Conservation (phyloP, 2,888 invertebrate genomes). For the Eupeodes latifasciatus region DNA sequence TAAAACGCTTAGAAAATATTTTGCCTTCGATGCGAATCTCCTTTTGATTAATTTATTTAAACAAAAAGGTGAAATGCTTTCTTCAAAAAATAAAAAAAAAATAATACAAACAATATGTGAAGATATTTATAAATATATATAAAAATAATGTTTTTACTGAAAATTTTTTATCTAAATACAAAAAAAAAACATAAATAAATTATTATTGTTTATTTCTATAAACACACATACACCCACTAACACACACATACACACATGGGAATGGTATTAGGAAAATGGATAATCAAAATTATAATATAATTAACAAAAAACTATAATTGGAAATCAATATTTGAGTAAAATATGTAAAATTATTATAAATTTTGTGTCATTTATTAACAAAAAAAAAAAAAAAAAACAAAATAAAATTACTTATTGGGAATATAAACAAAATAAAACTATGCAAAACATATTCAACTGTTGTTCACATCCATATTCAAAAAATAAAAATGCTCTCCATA, state of each 20-base stretch:
- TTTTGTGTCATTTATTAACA: constrained; percentile 31
- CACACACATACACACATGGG: constrained; percentile 16
- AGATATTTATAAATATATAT: constrained; percentile 20
- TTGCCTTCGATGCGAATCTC: constrained; percentile 68
- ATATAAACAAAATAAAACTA: constrained; percentile 21
- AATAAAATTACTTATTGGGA: constrained; percentile 47
- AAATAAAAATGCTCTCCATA: constrained; percentile 60
- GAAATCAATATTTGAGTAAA: constrained; percentile 36
- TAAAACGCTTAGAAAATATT: constrained; percentile 70
- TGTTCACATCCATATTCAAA: constrained; percentile 52
- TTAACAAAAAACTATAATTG: constrained; percentile 36
- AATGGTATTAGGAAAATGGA: constrained; percentile 62
- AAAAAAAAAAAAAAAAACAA: constrained; percentile 25
- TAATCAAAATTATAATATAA: constrained; percentile 38
- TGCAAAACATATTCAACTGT: constrained; percentile 55
- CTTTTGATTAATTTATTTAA: constrained; percentile 44
- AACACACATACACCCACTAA: not conserved
- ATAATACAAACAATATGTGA: not conserved
- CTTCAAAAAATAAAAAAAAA: constrained; percentile 28
- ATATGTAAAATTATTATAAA: constrained; percentile 21
- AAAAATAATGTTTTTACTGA: constrained; percentile 46
- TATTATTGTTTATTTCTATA: constrained; percentile 36
- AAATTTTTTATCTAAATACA: constrained; percentile 51
- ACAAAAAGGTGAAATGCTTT: constrained; percentile 60
- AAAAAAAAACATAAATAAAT: constrained; percentile 33